A percentile compares a stretch with the other conserved stretches of the same genome.
Conservation (phyloP, 2,888 invertebrate species). For the Oeneis ivallda region DNA sequence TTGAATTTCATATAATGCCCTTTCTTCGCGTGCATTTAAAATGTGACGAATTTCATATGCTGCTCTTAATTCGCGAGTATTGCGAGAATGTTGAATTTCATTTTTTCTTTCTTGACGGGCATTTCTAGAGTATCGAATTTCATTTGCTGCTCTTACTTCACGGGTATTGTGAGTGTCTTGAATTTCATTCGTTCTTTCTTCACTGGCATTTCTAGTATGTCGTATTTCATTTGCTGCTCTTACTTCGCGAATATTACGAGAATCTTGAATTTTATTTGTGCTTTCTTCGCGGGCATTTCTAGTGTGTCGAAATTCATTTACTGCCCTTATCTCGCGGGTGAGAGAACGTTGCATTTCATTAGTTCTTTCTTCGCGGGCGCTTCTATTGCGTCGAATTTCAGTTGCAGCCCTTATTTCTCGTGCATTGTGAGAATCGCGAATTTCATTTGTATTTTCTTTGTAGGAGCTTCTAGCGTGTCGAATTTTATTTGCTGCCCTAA, state of each 20-base stretch:
- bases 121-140: background rate
- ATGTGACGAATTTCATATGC: background rate
- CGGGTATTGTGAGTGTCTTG: background rate
- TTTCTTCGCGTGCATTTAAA: background rate
- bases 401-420: background rate
- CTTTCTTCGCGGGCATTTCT: background rate
- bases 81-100: background rate
- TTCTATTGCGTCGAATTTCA: background rate
- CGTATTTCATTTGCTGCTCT: background rate
- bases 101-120: background rate
- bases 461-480: background rate
- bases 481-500: background rate
- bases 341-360: background rate
- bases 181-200: conserved; percentile 1
- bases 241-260: background rate
- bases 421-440: background rate
- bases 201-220: background rate
- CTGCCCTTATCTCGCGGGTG: background rate
- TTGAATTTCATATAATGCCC: background rate
- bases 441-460: background rate
- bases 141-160: background rate
- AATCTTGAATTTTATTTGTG: background rate
- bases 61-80: background rate
- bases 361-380: background rate
- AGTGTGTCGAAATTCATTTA: background rate